Evolutionary conservation across 2,888 invertebrate genomes (phyloP).

Genomic region (Eubasilissa splendida): DNA sequence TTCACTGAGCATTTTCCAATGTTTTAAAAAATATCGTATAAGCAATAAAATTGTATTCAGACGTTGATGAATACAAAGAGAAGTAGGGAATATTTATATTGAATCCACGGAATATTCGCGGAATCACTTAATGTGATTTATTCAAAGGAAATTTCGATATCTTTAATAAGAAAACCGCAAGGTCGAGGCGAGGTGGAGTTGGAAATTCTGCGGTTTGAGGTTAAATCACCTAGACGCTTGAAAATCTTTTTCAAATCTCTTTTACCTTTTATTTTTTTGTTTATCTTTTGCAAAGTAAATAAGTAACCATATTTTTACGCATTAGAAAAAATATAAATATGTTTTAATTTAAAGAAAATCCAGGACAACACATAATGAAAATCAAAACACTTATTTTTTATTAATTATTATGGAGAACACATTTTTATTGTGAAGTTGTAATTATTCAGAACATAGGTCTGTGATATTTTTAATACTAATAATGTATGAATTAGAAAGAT

Average conservation of each 20-base stretch:
- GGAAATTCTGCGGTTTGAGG: constrained; percentile 12
- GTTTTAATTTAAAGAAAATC: background rate
- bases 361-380: background rate
- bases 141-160: constrained; percentile 34
- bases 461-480: too few species aligned
- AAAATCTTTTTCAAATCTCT: background rate
- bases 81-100: constrained; percentile 24
- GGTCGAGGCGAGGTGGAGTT: constrained; percentile 7
- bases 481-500: too few species aligned
- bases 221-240: background rate
- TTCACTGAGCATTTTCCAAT: background rate
- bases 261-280: too few species aligned
- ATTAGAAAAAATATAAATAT: background rate
- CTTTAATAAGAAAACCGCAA: constrained; percentile 35
- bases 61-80: constrained; percentile 29
- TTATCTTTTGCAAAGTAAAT: too few species aligned
- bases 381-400: too few species aligned
- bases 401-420: too few species aligned
- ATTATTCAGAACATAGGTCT: too few species aligned
- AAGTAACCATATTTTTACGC: background rate
- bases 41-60: constrained; percentile 27
- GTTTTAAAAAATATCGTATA: constrained; percentile 6
- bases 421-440: too few species aligned
- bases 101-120: constrained; percentile 27
- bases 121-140: constrained; percentile 35